These are phyloP conservation scores for Accipiter cooperii DNA, from an alignment of 2,113 vertebrate genomes.

Conservation along the genomic window DNA sequence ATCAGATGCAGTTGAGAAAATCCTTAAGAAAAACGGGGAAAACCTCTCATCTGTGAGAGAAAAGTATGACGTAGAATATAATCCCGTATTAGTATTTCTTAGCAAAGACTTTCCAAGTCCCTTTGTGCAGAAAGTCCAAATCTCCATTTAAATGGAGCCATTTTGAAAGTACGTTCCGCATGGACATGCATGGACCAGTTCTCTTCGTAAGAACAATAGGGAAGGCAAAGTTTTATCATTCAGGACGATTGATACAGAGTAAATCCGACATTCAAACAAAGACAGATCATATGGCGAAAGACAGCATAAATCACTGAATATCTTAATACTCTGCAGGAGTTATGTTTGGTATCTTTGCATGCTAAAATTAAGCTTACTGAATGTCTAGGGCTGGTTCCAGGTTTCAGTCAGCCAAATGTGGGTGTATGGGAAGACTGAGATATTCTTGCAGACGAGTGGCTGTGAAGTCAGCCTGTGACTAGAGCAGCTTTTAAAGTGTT, in stretches of 20 bases:
- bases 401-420: background rate
- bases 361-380: slow-evolving; percentile 12
- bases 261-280: background rate
- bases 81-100: background rate
- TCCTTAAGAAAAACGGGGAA: background rate
- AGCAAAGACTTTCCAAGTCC: background rate
- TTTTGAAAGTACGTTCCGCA: background rate
- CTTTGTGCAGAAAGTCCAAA: background rate
- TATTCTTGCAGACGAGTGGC: background rate
- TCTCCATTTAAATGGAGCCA: background rate
- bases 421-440: background rate
- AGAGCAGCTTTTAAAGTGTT: slow-evolving; percentile 22
- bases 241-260: background rate
- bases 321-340: background rate
- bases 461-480: slow-evolving; percentile 14
- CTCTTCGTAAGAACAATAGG: background rate
- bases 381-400: slow-evolving; percentile 5
- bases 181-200: background rate
- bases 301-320: background rate
- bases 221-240: background rate
- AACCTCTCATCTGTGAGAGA: background rate
- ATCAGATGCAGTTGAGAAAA: background rate
- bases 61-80: background rate
- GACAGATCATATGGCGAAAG: background rate
- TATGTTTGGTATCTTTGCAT: background rate